A percentile compares a stretch with the other conserved stretches of the same genome.
Conservation (phyloP, 2,888 invertebrate genomes). For the Nomada hirtipes region DNA sequence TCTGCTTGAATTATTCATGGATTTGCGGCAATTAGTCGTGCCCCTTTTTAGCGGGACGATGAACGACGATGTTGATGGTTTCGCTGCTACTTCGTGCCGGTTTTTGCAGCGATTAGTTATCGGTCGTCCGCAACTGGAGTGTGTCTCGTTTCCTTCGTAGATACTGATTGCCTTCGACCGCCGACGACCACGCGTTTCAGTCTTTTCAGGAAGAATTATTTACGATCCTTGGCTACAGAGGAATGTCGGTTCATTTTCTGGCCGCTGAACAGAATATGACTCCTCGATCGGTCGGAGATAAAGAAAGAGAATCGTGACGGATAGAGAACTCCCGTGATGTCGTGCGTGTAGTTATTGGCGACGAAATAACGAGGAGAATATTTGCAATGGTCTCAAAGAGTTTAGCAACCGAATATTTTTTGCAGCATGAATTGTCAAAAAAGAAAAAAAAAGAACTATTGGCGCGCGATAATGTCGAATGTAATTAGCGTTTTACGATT, state of each 20-base stretch:
- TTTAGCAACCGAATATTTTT: too few relatives aligned
- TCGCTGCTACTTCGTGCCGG: constrained; percentile 32
- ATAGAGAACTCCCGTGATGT: too few relatives aligned
- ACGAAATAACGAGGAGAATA: too few relatives aligned
- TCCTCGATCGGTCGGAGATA: background rate
- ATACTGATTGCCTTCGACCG: background rate
- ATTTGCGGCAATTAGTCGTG: constrained; percentile 52
- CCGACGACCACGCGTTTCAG: background rate
- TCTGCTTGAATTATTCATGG: constrained; percentile 45
- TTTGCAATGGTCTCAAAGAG: too few relatives aligned
- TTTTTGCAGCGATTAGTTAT: constrained; percentile 49
- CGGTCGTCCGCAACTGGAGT: constrained; percentile 27
- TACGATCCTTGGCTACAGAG: constrained; percentile 40
- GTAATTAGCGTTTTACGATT: too few relatives aligned
- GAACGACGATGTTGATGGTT: constrained; percentile 35
- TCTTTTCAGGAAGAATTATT: constrained; percentile 33
- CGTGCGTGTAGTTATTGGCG: too few relatives aligned
- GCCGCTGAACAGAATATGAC: background rate
- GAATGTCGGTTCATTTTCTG: background rate
- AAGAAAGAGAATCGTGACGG: background rate
- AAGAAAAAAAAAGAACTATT: too few relatives aligned
- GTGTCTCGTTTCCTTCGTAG: background rate
- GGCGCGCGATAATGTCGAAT: too few relatives aligned
- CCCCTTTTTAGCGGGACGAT: constrained; percentile 42
- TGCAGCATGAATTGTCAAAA: too few relatives aligned